phyloP scores from a whole-genome alignment of 92 coral and sea anemone genomes.

The Siderastrea radians region DNA sequence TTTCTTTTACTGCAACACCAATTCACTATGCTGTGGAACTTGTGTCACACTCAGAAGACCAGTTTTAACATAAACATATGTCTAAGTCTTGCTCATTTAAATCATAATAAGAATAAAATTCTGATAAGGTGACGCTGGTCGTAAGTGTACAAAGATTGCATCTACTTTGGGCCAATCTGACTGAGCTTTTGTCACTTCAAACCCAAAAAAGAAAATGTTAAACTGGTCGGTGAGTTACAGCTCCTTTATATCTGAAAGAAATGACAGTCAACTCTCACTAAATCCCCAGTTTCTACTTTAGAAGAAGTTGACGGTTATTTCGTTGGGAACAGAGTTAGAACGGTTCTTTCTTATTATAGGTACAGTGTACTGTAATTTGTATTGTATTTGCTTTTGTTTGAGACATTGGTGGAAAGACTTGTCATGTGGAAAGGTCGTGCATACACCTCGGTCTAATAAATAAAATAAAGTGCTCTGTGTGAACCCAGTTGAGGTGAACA shows the following conservation, averaged over 20 bases:
- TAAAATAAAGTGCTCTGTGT: not conserved
- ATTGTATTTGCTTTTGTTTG: not conserved
- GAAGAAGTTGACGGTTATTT: not conserved
- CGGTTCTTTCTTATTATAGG: not conserved
- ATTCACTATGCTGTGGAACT: not conserved
- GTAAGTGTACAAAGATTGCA: constrained; percentile 3
- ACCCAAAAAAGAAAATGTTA: no score
- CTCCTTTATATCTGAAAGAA: not conserved
- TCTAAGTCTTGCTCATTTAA: no score
- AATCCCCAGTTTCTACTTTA: not conserved
- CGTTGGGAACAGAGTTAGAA: not conserved
- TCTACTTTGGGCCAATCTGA: not conserved
- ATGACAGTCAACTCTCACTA: not conserved
- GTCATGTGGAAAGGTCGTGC: not conserved
- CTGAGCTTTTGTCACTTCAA: not conserved
- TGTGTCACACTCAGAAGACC: no score
- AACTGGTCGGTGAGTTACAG: no score
- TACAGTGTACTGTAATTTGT: not conserved
- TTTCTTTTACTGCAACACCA: not conserved
- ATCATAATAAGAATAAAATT: no score
- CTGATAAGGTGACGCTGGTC: no score
- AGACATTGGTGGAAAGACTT: not conserved
- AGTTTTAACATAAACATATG: no score
- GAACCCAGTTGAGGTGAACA: not conserved
- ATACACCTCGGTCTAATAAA: not conserved